A percentile compares a stretch with the other conserved stretches of the same genome.
Evolutionary conservation across 2,888 invertebrate species (phyloP).

Genomic region (Pherbina coryleti): DNA sequence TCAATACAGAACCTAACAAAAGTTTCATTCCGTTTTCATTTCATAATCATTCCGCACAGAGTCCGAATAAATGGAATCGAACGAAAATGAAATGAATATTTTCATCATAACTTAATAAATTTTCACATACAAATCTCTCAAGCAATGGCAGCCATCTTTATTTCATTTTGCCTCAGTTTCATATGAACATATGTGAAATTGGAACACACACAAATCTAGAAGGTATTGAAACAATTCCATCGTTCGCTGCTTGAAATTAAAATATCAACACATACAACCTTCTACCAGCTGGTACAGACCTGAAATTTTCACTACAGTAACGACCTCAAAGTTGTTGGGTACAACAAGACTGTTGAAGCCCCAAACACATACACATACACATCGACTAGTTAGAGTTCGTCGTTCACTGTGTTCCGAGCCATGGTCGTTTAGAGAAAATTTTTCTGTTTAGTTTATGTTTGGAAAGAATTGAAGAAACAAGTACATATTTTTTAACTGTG

Average conservation of each 20-base stretch:
- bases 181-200: conserved; percentile 35
- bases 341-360: conserved; percentile 6
- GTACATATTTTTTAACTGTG: conserved; percentile 36
- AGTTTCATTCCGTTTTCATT: not conserved
- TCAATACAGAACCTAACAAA: conserved; percentile 8
- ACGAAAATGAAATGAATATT: conserved; percentile 11
- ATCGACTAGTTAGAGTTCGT: not conserved
- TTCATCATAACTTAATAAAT: not conserved
- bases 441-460: conserved; percentile 50
- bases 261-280: not conserved
- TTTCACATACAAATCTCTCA: not conserved
- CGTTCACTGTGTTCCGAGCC: not conserved
- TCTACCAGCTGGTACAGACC: conserved; percentile 17
- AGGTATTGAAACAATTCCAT: not conserved
- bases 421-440: conserved; percentile 26
- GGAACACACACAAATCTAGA: conserved; percentile 29
- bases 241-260: not conserved
- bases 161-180: conserved; percentile 41
- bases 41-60: not conserved
- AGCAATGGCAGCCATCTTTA: conserved; percentile 48
- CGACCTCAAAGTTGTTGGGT: not conserved
- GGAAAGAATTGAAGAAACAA: conserved; percentile 48
- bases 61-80: conserved; percentile 1
- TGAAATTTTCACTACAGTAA: conserved; percentile 18
- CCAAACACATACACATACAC: conserved; percentile 6